These are phyloP conservation scores for Heliocidaris erythrogramma DNA, from an alignment of 35 echinoderm and acorn worm species.

Conservation along the genomic window DNA sequence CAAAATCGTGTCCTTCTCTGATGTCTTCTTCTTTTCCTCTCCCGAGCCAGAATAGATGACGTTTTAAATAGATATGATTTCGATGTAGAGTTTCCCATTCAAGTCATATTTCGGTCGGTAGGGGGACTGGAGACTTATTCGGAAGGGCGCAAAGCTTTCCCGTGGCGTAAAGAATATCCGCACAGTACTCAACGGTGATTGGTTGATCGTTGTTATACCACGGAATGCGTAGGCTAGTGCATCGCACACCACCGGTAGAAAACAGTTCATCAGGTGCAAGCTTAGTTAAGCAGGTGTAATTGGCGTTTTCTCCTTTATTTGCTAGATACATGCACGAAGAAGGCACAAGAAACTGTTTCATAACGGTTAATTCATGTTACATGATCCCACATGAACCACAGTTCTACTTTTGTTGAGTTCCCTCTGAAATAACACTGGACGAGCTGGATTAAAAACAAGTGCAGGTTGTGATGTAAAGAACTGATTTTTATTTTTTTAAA, in stretches of 20 bases:
- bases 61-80: conserved; percentile 14
- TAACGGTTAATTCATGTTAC: too few relatives aligned
- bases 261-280: background rate
- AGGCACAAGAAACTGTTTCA: too few relatives aligned
- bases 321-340: too few relatives aligned
- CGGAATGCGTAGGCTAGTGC: background rate
- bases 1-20: background rate
- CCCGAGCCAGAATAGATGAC: background rate
- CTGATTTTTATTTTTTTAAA: too few relatives aligned
- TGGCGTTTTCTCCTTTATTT: background rate
- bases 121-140: background rate
- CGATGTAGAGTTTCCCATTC: background rate
- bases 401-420: too few relatives aligned
- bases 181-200: background rate
- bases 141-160: background rate
- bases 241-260: background rate
- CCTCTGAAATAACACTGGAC: too few relatives aligned
- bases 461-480: too few relatives aligned
- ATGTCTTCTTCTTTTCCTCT: background rate
- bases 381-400: too few relatives aligned
- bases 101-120: background rate
- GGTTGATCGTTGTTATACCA: background rate
- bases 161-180: background rate
- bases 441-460: too few relatives aligned
- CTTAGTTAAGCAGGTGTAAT: background rate